phyloP scores from a whole-genome alignment of 2,797 vertebrate species.

The Antennarius maculatus region DNA sequence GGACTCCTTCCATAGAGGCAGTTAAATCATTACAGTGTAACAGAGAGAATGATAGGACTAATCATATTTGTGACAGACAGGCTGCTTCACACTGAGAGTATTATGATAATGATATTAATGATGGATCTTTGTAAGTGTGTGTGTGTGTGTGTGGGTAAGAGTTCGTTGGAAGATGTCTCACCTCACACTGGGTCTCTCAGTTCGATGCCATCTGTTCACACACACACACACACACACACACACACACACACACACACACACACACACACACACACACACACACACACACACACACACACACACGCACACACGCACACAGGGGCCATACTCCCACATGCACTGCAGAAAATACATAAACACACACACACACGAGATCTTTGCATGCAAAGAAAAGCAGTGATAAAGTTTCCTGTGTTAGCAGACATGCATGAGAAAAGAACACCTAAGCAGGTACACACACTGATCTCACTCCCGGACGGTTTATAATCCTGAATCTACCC shows the following conservation, averaged over 20 bases:
- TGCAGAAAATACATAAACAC: slow-evolving; percentile 5
- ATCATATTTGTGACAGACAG: slow-evolving; percentile 75
- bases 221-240: slow-evolving; percentile 13
- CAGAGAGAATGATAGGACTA: slow-evolving; percentile 69
- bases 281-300: slow-evolving; percentile 13
- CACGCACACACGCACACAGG: slow-evolving; percentile 7
- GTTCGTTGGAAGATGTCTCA: slow-evolving; percentile 73
- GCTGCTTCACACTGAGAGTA: slow-evolving; percentile 66
- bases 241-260: slow-evolving; percentile 23
- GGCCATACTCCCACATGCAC: not conserved
- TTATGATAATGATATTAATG: slow-evolving; percentile 80
- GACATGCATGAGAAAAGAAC: slow-evolving; percentile 10
- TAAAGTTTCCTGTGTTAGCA: not conserved
- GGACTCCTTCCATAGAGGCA: slow-evolving; percentile 56
- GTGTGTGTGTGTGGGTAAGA: slow-evolving; percentile 49
- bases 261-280: slow-evolving; percentile 14
- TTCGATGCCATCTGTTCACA: slow-evolving; percentile 80
- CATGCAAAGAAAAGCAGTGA: slow-evolving; percentile 4
- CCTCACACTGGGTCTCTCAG: slow-evolving; percentile 79
- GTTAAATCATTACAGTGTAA: slow-evolving; percentile 68
- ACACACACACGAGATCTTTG: slow-evolving; percentile 17
- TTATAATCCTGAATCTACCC: slow-evolving; percentile 71
- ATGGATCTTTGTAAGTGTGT: slow-evolving; percentile 69
- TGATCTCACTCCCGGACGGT: slow-evolving; percentile 14
- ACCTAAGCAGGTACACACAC: not conserved